Base-by-base conservation (phyloP, 2,113 vertebrate genomes). In the Coracopsis vasa region DNA sequence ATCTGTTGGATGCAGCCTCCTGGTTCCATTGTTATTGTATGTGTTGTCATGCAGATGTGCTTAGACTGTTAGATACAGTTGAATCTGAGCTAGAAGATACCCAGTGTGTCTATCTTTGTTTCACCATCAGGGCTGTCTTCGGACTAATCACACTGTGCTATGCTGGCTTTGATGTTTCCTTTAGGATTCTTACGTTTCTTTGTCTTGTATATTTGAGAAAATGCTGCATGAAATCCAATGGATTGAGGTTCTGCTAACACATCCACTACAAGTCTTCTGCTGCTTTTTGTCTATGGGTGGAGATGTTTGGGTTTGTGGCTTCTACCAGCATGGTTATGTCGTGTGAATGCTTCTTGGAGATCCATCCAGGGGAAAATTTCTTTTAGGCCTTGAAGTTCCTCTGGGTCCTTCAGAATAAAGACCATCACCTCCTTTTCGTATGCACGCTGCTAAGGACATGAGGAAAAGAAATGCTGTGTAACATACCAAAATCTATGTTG, bases 381-480 rank as follows among this genome's bases (percentile, higher is more conserved):
- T 56, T 95, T 58, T 42, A 66, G 18, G 56, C 35, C 89, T 42
- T 94, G 66, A 45, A 70, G 64, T 86, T 94, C 71, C 27, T 65
- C n/a, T 70, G 79, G 15, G 10, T 72, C 58, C 14, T 91, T n/a
- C 25, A 73, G 81, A 60, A 58, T 48, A 65, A 65, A 72, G 62
- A n/a, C 47, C 21, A 11, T 17, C 2, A 2, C 37, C 28, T 61
- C 28, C 21, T 65, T 64, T 47, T 23, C 2, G 0, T 41, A 28
- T 69, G 41, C 13, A 6, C 37, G 25, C 29, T 81, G 37, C 45
- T 7, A 7, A 53, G 42, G 64, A 16, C 39, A 5, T 4, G 14
- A 72, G 41, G n/a, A 82, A 47, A 42, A 61, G 27, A 73, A 92
- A 50, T 51, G 16, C 21, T 20, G 8, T 54, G 8, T 39, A 78